A percentile compares a stretch with the other conserved stretches of the same genome.
These are phyloP conservation scores for Grammomys surdaster DNA, from an alignment of 2,113 vertebrate genomes.

Conservation along the genomic window DNA sequence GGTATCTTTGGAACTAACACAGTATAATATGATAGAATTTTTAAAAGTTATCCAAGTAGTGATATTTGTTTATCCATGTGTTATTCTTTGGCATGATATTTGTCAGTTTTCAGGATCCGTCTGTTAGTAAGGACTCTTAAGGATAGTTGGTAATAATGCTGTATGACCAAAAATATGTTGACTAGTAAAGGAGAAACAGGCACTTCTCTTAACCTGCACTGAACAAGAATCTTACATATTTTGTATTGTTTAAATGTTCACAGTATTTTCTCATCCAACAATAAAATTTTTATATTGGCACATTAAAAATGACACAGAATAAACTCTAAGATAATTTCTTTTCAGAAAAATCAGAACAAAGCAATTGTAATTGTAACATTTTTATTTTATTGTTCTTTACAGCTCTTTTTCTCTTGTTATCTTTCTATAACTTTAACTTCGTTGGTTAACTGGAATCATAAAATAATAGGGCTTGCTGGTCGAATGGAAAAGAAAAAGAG, in stretches of 20 bases:
- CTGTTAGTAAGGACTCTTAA: constrained; percentile 40
- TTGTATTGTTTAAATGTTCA: not conserved
- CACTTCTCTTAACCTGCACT: constrained; percentile 35
- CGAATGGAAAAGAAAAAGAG: not conserved
- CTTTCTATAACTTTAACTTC: constrained; percentile 22
- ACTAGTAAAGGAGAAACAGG: constrained; percentile 39
- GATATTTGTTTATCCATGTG: constrained; percentile 25
- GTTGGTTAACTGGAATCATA: constrained; percentile 8
- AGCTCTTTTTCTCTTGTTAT: not conserved
- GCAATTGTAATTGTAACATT: not conserved
- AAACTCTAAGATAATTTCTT: constrained; percentile 38
- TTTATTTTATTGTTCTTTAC: not conserved
- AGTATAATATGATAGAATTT: constrained; percentile 26
- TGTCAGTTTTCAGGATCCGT: constrained; percentile 38
- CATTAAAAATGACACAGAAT: not conserved
- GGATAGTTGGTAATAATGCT: constrained; percentile 49
- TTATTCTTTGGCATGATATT: constrained; percentile 49
- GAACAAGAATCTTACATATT: not conserved
- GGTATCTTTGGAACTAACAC: constrained; percentile 25
- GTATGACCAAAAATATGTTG: constrained; percentile 32
- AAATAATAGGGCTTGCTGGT: not conserved
- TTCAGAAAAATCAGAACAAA: constrained; percentile 25
- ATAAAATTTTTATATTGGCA: not conserved
- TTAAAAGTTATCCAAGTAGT: constrained; percentile 14
- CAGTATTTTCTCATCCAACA: not conserved